Base-by-base conservation (phyloP, 2,888 invertebrate genomes). In the Chymomyza fuscimana region DNA sequence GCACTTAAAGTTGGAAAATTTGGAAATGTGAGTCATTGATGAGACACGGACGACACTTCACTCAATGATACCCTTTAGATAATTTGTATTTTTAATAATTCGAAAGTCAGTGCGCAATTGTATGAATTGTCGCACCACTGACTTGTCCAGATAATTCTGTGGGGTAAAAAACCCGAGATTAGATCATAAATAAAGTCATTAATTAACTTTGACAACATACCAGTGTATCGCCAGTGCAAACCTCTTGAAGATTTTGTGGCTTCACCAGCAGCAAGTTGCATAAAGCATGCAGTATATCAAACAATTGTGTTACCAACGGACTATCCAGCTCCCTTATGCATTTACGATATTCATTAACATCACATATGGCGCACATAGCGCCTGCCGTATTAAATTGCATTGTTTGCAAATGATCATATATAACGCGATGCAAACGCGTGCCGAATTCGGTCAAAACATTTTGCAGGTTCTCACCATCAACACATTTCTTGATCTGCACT, bases 311-410 rank as follows among this genome's bases (percentile, higher is more conserved):
- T 52, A 98, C 96, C 64, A 97, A 92, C 3, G 96, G 93, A 9
- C 97, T 95, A 67, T 95, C 93, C 69, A 96, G 93, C 62, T 95
- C 95, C 0, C 92, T 89, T n/a, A 95, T 96, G 89, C 97, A 97
- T 81, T 96, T 96, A 22, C 98, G 94, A 92, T 99, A 99, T 92
- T 99, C 99, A 89, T 98, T 98, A 81, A 99, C 96, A 93, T 99
- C 99, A 92, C 98, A 99, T 82, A 99, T 98, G 2, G 97, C 97
- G 91, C 98, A 96, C 97, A 99, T 98, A 0, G 99, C 99, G 67
- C 99, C 98, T 60, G 97, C 96, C 5, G 97, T 97, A 91, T 97
- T 98, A 90, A 98, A 99, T 90, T 97, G 97, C 93, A 96, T 98
- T 89, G 97, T 97, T 84, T 97, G 95, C 77, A 99, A 93, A 91